phyloP scores from a whole-genome alignment of 2,888 invertebrate genomes.

The Odontocolon sp. region DNA sequence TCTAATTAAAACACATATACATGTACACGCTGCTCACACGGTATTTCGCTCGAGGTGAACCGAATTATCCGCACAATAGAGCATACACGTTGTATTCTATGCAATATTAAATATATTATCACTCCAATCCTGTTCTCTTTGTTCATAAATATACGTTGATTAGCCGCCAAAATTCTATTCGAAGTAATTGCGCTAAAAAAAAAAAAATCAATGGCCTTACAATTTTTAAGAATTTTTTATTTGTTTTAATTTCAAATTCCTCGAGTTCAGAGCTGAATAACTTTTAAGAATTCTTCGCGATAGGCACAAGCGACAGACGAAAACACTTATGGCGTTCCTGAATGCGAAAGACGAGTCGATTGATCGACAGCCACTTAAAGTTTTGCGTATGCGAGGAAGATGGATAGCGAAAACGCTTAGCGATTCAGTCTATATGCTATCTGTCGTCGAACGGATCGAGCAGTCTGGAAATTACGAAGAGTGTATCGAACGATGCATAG shows the following conservation, averaged over 20 bases:
- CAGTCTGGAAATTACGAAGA: neutral
- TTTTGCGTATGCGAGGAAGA: neutral
- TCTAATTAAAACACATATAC: conserved; percentile 14
- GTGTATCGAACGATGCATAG: too few species aligned
- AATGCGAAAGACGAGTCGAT: neutral
- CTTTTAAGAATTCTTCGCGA: neutral
- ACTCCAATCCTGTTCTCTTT: neutral
- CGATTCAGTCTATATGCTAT: neutral
- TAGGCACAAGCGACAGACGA: neutral
- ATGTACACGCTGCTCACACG: neutral
- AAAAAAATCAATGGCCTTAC: neutral
- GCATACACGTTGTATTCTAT: neutral
- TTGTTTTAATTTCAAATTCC: too few species aligned
- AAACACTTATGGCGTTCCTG: neutral
- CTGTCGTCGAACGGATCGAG: too few species aligned
- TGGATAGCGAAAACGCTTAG: neutral
- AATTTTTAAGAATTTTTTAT: too few species aligned
- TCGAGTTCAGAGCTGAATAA: too few species aligned
- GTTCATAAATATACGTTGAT: neutral
- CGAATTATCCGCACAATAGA: conserved; percentile 16
- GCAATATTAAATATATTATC: neutral
- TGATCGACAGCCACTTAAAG: conserved; percentile 24
- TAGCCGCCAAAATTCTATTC: neutral
- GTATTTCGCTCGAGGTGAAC: neutral
- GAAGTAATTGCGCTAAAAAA: neutral